Evolutionary conservation across 1,140 invertebrate genomes (phyloP).

Genomic region (Coelopa frigida): DNA sequence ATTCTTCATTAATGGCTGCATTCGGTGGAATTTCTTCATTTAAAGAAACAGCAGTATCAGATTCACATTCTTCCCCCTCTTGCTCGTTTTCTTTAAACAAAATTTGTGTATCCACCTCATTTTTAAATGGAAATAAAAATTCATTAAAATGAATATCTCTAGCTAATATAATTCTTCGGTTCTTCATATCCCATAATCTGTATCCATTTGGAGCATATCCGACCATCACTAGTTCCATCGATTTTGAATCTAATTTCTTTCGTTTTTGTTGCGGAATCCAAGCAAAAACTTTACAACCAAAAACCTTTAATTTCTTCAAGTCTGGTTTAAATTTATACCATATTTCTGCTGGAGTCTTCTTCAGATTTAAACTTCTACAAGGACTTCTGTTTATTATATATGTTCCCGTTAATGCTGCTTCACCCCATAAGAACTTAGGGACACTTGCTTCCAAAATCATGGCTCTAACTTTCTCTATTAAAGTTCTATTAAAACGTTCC

Average conservation of each 20-base stretch:
- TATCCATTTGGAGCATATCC: slow-evolving; percentile 26
- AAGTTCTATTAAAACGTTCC: slow-evolving; percentile 28
- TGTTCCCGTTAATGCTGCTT: slow-evolving; percentile 26
- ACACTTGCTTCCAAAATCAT: slow-evolving; percentile 16
- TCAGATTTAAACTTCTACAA: neutral
- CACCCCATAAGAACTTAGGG: slow-evolving; percentile 27
- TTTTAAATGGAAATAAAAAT: neutral
- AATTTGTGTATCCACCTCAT: no score
- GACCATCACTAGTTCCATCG: slow-evolving; percentile 16
- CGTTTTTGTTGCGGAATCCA: slow-evolving; percentile 14
- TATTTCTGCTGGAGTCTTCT: slow-evolving; percentile 29
- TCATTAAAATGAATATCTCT: slow-evolving; percentile 21
- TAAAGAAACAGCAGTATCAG: no score
- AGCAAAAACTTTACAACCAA: slow-evolving; percentile 23
- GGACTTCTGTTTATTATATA: slow-evolving; percentile 16
- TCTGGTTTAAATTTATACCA: slow-evolving; percentile 28
- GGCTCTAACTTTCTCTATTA: slow-evolving; percentile 24
- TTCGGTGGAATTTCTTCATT: no score
- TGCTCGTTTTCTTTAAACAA: no score
- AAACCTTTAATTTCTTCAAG: slow-evolving; percentile 23
- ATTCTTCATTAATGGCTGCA: no score
- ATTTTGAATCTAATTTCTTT: slow-evolving; percentile 16
- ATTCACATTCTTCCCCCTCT: no score
- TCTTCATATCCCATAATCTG: slow-evolving; percentile 21
- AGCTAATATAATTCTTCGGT: slow-evolving; percentile 20